Conservation (phyloP, 2,797 vertebrate species). For the Crocidura indochinensis region DNA sequence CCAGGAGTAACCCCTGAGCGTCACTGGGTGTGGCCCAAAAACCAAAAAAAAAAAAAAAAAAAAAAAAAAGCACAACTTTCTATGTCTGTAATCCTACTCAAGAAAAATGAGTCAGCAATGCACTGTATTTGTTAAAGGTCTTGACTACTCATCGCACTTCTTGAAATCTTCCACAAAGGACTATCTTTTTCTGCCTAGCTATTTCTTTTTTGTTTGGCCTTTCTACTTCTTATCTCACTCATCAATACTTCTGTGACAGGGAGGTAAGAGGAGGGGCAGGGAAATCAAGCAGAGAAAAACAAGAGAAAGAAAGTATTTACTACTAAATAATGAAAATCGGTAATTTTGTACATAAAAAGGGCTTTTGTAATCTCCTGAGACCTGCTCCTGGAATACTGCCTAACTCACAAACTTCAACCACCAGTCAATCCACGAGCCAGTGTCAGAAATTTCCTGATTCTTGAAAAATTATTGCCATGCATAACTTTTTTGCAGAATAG, state of each 20-base stretch:
- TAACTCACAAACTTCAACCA: background rate
- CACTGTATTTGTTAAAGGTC: background rate
- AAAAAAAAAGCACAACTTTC: no score
- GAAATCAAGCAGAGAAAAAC: background rate
- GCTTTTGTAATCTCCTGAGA: background rate
- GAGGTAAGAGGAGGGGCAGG: background rate
- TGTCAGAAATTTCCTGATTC: no score
- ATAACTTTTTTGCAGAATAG: no score
- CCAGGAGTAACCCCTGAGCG: no score
- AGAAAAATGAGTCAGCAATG: background rate
- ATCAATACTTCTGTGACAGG: background rate
- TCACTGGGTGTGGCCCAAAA: no score
- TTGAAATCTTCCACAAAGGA: slow-evolving; percentile 21
- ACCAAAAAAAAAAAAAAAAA: no score
- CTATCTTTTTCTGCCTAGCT: slow-evolving; percentile 4
- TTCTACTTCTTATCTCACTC: slow-evolving; percentile 13
- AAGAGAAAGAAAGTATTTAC: slow-evolving; percentile 28
- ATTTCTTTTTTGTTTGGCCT: background rate
- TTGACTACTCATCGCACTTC: background rate
- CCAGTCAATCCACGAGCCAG: no score
- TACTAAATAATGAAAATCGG: slow-evolving; percentile 27
- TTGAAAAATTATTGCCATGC: no score
- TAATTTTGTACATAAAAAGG: slow-evolving; percentile 10
- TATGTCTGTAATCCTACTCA: background rate
- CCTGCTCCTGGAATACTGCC: background rate